Conservation (phyloP, 2,888 invertebrate genomes). For the Macroteleia sp. region DNA sequence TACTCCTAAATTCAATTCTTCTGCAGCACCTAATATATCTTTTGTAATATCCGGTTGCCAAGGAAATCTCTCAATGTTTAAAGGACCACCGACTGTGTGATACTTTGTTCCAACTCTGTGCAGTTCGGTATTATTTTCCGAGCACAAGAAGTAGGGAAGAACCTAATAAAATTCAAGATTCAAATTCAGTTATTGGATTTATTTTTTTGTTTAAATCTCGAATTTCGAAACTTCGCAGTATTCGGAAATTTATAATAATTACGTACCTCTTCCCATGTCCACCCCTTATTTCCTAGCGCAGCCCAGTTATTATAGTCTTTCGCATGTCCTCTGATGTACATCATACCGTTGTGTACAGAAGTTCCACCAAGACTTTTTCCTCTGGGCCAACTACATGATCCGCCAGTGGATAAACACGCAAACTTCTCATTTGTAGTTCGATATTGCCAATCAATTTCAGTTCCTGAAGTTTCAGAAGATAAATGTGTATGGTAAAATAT, state of each 20-base stretch:
- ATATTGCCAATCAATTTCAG: constrained; percentile 89
- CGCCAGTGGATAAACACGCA: constrained; percentile 85
- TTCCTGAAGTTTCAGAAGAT: constrained; percentile 69
- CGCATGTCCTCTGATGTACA: constrained; percentile 91
- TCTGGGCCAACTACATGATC: constrained; percentile 88
- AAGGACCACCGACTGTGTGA: constrained; percentile 87
- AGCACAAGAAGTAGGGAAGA: constrained; percentile 89
- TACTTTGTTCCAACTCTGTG: constrained; percentile 86
- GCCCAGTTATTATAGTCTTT: constrained; percentile 92
- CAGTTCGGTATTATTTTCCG: constrained; percentile 88
- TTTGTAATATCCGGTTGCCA: constrained; percentile 87
- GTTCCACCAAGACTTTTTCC: constrained; percentile 90
- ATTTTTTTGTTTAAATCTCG: too few species aligned
- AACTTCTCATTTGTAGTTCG: constrained; percentile 87
- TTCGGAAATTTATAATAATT: too few species aligned
- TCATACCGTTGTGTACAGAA: constrained; percentile 92
- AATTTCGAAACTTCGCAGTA: too few species aligned
- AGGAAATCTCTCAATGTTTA: constrained; percentile 87
- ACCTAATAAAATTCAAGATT: constrained; percentile 82
- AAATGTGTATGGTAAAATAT: too few species aligned
- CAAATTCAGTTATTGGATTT: too few species aligned
- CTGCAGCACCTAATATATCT: constrained; percentile 87
- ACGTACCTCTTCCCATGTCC: constrained; percentile 88
- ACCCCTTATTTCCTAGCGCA: constrained; percentile 89
- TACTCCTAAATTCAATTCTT: constrained; percentile 87